Base-by-base conservation (phyloP, 2,888 invertebrate genomes). In the Pinctada fucata region DNA sequence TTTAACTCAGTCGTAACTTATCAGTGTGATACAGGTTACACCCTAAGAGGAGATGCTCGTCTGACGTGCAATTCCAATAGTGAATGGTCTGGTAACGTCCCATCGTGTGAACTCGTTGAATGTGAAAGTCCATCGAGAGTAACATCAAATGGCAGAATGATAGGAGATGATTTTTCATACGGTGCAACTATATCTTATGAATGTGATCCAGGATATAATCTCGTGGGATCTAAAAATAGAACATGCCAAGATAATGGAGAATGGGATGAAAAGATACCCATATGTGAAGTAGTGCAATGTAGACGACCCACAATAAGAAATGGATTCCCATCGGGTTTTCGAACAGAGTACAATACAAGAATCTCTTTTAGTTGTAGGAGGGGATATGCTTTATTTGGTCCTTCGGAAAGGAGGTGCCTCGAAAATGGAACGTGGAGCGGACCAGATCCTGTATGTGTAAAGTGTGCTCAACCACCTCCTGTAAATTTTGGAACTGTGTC, bases 341-440 rank as follows among this genome's bases (percentile, higher is more conserved):
- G 84, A 66, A 83, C 83, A 13, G 83, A 80, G 45, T 88, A 80
- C 72, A 86, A 85, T 2, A 83, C 87, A 4, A 81, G 79, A 0
- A 73, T 88, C 0, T 95, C 95, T 50, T 97, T 97, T 92, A 95
- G 95, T 5, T 99, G 99, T 91, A 96, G 97, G 13, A 95, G 96
- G 75, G 97, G 97, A 0, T 97, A 96, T 93, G 96, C 96, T 91
- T 95, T 97, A 80, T 96, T 97, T 0, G 99, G 99, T 0, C 94
- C 97, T 0, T 95, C 96, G 88, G 96, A 96, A 90, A 94, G 98
- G 74, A 95, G 95, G 3, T 93, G 93, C 82, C 85, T 88, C 52
- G 89, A 88, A 13, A 87, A 90, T 78, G 92, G 91, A 5, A 65
- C 79, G 1, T 92, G 91, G 91, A 88, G 86, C 71, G 90, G 87